Conservation (phyloP, 2,113 vertebrate species). For the Muscicapa adusta region DNA sequence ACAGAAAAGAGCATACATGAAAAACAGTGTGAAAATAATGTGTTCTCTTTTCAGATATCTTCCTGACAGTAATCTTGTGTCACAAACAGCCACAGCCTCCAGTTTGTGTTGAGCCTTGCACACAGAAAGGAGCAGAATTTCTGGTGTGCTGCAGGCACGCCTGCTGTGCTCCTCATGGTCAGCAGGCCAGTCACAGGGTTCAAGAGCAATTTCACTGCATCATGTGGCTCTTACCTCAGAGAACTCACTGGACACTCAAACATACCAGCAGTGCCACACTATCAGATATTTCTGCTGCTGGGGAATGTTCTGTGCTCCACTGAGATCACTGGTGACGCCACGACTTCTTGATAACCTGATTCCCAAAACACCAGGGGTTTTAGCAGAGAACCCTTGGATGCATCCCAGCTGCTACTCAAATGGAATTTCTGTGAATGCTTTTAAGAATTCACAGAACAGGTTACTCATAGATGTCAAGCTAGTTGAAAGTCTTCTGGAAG, state of each 20-base stretch:
- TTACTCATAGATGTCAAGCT: not conserved
- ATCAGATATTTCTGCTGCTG: not conserved
- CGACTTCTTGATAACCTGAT: not conserved
- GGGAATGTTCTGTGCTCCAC: not conserved
- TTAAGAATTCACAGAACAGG: not conserved
- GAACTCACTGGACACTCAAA: not conserved
- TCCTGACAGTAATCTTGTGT: not conserved
- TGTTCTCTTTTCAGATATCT: not conserved
- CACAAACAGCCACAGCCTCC: not conserved
- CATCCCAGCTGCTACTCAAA: not conserved
- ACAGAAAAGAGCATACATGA: not conserved
- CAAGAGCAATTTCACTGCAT: not conserved
- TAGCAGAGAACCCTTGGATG: not conserved
- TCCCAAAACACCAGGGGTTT: not conserved
- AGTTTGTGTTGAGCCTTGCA: not conserved
- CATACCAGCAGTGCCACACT: not conserved
- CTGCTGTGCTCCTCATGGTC: not conserved
- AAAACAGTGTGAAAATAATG: not conserved
- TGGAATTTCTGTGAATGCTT: not conserved
- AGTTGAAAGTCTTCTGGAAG: not conserved
- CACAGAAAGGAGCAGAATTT: not conserved
- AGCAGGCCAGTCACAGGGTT: not conserved
- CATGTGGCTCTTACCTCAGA: not conserved
- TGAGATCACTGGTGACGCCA: not conserved
- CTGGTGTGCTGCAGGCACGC: not conserved